Base-by-base conservation (phyloP, 2,888 invertebrate species). In the Arenicola marina region DNA sequence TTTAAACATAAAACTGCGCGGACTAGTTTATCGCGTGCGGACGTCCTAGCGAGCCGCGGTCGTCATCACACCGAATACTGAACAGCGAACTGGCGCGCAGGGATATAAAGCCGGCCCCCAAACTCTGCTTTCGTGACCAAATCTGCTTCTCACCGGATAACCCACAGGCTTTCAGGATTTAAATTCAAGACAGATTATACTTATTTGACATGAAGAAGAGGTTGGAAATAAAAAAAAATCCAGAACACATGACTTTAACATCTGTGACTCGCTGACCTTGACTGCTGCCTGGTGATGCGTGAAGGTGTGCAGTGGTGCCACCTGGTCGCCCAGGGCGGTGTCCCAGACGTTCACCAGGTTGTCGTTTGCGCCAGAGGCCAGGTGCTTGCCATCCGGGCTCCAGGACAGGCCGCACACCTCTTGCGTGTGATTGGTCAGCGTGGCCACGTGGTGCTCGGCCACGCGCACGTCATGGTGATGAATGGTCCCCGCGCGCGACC, bases 291-390 rank as follows among this genome's bases (percentile, higher is more conserved):
- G 78, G 73, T 85, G 84, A 62, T 81, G 75, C 26, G 80, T 78
- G 66, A 79, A 83, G 56, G 89, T 89, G 0, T 89, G 87, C 71
- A 90, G 86, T 15, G 85, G 75, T 11, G 71, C 69, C 26, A 62
- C 31, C 7, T 59, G 58, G 2, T 66, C 33, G 28, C 61, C 51
- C 34, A 59, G 62, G 26, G 56, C 59, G 32, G 53, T 59, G 3
- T 57, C 45, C 97, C 97, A 99, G 62, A 99, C 90, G 83, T 95
- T 92, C 2, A 99, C 88, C 69, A 93, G 86, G 83, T 98, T 97
- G 84, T 99, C 98, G 78, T 99, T 98, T 54, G 95, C 97, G 43
- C 98, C 98, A 56, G 95, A 95, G 0, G 97, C 97, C 65, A 99
- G 87, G 83, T 92, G 92, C 74, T 91, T 90, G 56, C 93, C 94